These are phyloP conservation scores for Cosmia trapezina DNA, from an alignment of 2,888 invertebrate species.

Conservation along the genomic window DNA sequence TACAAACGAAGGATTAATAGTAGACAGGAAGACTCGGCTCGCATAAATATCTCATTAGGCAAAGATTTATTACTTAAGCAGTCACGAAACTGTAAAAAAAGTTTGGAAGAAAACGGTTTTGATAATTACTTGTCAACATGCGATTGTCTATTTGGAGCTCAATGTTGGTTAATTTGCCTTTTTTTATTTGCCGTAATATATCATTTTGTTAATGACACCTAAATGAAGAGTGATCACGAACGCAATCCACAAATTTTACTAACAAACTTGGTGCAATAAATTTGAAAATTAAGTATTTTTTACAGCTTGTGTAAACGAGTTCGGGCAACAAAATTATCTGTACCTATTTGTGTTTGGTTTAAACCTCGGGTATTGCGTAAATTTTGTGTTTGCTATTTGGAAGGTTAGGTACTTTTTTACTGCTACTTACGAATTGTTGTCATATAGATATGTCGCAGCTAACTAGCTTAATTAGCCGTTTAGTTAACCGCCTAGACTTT, in stretches of 20 bases:
- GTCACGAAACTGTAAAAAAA: conserved; percentile 88
- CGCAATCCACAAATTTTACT: conserved; percentile 67
- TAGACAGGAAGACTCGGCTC: conserved; percentile 83
- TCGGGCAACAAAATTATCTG: conserved; percentile 40
- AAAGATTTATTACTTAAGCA: conserved; percentile 87
- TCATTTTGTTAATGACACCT: conserved; percentile 88
- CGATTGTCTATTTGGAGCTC: conserved; percentile 88
- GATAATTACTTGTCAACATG: conserved; percentile 90
- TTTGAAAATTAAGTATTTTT: conserved; percentile 62
- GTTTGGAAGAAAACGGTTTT: conserved; percentile 83
- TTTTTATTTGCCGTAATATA: conserved; percentile 86
- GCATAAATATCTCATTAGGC: conserved; percentile 90
- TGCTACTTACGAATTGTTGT: neutral
- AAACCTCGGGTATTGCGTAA: conserved; percentile 28
- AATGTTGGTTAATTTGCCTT: conserved; percentile 81
- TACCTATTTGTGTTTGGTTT: conserved; percentile 50
- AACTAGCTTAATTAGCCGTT: too few species aligned
- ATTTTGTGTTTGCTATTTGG: conserved; percentile 8
- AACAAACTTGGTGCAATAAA: conserved; percentile 67
- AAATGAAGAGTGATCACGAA: conserved; percentile 87
- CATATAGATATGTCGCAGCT: too few species aligned
- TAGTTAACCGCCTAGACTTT: too few species aligned
- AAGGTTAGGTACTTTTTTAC: neutral
- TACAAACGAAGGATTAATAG: conserved; percentile 86
- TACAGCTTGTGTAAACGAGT: conserved; percentile 54